phyloP scores from a whole-genome alignment of 2,797 vertebrate species.

The Megalops cyprinoides region DNA sequence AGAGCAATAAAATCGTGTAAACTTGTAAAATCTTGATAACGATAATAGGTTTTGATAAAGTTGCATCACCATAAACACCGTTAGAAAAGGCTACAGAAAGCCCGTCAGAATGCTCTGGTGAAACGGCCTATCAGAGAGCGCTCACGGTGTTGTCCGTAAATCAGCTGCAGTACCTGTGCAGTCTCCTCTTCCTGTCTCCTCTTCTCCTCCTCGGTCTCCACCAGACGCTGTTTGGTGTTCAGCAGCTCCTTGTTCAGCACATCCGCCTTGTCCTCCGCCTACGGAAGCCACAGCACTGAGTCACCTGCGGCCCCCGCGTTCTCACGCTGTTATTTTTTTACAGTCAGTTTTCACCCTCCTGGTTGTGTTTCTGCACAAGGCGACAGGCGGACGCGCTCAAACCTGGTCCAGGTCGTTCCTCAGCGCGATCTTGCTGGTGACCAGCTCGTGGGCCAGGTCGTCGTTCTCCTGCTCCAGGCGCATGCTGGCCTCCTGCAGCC shows the following conservation, averaged over 20 bases:
- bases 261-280: conserved; percentile 98
- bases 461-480: conserved; percentile 97
- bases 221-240: conserved; percentile 91
- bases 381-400: too few species aligned
- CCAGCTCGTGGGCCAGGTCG: conserved; percentile 95
- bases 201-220: conserved; percentile 96
- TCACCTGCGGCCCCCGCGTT: not conserved
- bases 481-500: conserved; percentile 98
- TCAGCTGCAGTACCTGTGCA: conserved; percentile 78
- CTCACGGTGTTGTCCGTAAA: not conserved
- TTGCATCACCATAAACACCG: too few species aligned
- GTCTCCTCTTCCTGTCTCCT: conserved; percentile 94
- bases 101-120: not conserved
- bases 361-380: too few species aligned
- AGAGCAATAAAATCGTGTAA: not conserved
- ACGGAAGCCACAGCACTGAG: conserved; percentile 31
- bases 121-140: too few species aligned
- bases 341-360: too few species aligned
- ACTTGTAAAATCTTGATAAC: too few species aligned
- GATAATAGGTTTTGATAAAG: not conserved
- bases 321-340: too few species aligned
- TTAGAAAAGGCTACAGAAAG: too few species aligned
- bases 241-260: conserved; percentile 96
- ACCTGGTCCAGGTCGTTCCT: conserved; percentile 97
- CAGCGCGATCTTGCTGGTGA: conserved; percentile 97